These are phyloP conservation scores for Podarcis cretensis DNA, from an alignment of 2,113 vertebrate species.

Conservation along the genomic window DNA sequence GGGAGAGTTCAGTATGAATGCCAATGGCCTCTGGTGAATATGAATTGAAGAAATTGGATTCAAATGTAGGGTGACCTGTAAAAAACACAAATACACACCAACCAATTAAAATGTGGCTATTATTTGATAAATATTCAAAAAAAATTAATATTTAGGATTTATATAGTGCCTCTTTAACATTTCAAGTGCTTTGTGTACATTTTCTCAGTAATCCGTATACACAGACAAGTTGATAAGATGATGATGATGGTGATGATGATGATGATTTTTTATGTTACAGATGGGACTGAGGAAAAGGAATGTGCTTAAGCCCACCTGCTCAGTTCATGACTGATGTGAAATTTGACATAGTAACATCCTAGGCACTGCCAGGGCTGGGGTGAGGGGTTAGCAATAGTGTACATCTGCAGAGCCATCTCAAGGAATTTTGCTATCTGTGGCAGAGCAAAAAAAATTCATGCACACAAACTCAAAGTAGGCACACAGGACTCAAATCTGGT, in stretches of 20 bases:
- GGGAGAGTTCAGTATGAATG: slow-evolving; percentile 92
- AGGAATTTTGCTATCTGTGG: background rate
- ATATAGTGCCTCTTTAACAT: background rate
- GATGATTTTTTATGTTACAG: background rate
- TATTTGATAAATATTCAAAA: background rate
- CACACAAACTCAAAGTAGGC: too few species aligned
- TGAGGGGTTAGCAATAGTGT: background rate
- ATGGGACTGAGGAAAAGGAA: background rate
- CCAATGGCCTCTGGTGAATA: slow-evolving; percentile 90
- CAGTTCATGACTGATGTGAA: background rate
- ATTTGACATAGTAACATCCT: background rate
- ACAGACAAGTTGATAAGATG: background rate
- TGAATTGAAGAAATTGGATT: slow-evolving; percentile 91
- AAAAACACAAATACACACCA: slow-evolving; percentile 32
- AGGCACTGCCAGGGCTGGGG: background rate
- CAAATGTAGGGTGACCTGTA: slow-evolving; percentile 87
- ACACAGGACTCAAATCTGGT: too few species aligned
- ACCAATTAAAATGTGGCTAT: slow-evolving; percentile 1
- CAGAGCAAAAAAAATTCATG: background rate
- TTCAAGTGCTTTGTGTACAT: background rate
- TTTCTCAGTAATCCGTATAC: background rate
- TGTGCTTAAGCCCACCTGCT: background rate
- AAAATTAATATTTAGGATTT: background rate
- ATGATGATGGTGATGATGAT: background rate
- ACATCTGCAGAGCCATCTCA: background rate